These are phyloP conservation scores for Hyles vespertilio DNA, from an alignment of 1,140 invertebrate genomes.

Conservation along the genomic window DNA sequence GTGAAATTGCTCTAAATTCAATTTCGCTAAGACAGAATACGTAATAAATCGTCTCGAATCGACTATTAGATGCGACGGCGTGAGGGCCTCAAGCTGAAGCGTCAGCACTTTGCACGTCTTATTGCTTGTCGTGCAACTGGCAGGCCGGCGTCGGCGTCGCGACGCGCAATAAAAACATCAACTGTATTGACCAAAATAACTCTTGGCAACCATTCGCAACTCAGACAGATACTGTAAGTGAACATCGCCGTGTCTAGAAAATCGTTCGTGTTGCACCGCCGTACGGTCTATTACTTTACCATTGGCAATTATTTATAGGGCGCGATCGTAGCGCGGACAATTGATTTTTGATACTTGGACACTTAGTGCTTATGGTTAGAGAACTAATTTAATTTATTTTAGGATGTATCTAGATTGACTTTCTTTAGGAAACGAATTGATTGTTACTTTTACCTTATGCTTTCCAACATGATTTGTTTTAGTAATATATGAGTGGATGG, in stretches of 20 bases:
- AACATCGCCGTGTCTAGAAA: conserved; percentile 33
- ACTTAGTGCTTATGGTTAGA: neutral
- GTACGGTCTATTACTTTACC: neutral
- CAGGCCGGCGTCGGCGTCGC: conserved; percentile 43
- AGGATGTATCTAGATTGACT: too few relatives aligned
- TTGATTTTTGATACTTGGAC: neutral
- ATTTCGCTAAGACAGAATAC: conserved; percentile 50
- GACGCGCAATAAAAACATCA: conserved; percentile 70
- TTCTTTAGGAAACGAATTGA: too few relatives aligned
- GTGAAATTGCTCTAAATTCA: conserved; percentile 40
- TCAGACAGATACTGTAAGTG: conserved; percentile 50
- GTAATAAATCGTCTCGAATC: conserved; percentile 63
- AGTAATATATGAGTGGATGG: too few relatives aligned
- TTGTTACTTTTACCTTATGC: too few relatives aligned
- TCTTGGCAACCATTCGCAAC: conserved; percentile 61
- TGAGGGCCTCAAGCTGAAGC: conserved; percentile 50
- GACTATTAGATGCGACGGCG: conserved; percentile 56
- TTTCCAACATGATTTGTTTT: too few relatives aligned
- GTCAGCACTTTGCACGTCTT: conserved; percentile 66
- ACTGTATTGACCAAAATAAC: conserved; percentile 69
- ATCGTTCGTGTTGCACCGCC: conserved; percentile 6
- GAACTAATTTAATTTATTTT: too few relatives aligned
- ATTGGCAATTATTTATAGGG: neutral
- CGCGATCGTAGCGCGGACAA: neutral
- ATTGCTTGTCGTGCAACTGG: conserved; percentile 50